Evolutionary conservation across 1,140 invertebrate genomes (phyloP).

Genomic region (Sycobia sp.): DNA sequence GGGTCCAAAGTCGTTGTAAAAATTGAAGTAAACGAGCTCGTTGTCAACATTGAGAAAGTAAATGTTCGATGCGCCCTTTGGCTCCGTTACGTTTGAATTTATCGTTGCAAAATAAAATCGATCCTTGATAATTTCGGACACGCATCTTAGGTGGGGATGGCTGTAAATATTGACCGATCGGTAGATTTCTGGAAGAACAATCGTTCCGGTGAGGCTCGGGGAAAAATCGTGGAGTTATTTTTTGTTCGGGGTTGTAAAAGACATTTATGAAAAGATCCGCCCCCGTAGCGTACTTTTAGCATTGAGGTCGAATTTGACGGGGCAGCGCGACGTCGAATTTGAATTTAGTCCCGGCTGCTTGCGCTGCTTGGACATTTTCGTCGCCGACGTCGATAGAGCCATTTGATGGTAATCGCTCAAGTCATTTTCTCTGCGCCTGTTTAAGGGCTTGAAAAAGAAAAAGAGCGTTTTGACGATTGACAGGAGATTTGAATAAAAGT

Average conservation of each 20-base stretch:
- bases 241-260: no score
- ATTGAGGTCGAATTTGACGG: no score
- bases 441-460: not conserved
- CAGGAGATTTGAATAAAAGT: not conserved
- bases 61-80: constrained; percentile 64
- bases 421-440: constrained; percentile 1
- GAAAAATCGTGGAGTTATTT: no score
- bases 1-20: constrained; percentile 83
- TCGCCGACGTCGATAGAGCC: no score
- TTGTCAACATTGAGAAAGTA: constrained; percentile 75
- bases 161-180: not conserved
- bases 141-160: constrained; percentile 42
- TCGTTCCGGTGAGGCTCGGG: no score
- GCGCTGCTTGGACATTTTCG: no score
- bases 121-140: constrained; percentile 57
- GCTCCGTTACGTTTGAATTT: constrained; percentile 48
- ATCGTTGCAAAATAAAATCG: constrained; percentile 72
- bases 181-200: no score
- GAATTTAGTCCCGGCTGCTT: not conserved
- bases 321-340: no score
- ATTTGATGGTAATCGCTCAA: no score
- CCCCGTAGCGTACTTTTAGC: no score
- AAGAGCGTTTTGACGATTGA: not conserved
- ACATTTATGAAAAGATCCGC: no score
- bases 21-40: constrained; percentile 77